Base-by-base conservation (phyloP, 2,888 invertebrate species). In the Callimorpha dominula region DNA sequence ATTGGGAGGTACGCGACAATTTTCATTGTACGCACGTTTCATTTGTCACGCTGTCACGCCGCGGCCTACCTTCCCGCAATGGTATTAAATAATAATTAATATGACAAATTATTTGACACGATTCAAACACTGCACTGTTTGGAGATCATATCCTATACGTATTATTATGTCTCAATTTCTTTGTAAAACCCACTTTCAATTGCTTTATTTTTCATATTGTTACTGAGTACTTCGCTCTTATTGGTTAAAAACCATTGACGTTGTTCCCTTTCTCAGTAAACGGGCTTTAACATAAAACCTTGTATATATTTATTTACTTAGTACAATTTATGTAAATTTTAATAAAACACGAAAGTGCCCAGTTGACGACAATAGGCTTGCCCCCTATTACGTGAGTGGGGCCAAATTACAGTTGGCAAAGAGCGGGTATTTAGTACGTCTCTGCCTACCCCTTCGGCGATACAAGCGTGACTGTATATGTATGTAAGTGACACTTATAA, bases 1-100 rank as follows among this genome's bases (percentile, higher is more conserved):
- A 15, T 46, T 52, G 64, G 11, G 49, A 64, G 57, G 67, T 63
- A 68, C 40, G 70, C 70, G 68, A 70, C 73, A 74, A 83, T 83
- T 84, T 80, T 80, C 76, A 78, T 76, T 52, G 74, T 70, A 70
- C 75, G 71, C 79, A 79, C 77, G 80, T 84, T 80, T 77, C 75
- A 84, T 86, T 77, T 73, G 74, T 84, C 81, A 81, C 75, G 43
- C 43, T 83, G 81, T 71, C 78, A 74, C 65, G 67, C 63, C 54
- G 71, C 65, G 42, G 50, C 31, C 64, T 71, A 70, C 71, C 73
- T 77, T 71, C 66, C 71, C 77, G 72, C 75, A 77, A 75, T 68
- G 72, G 65, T 77, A 74, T 78, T 84, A 76, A 74, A 77, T 77
- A 68, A 66, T 76, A 75, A 78, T 77, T 75, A 70, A 73, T 73